These are phyloP conservation scores for Phoxinus dragarum DNA, from an alignment of 2,797 vertebrate species.

Conservation along the genomic window DNA sequence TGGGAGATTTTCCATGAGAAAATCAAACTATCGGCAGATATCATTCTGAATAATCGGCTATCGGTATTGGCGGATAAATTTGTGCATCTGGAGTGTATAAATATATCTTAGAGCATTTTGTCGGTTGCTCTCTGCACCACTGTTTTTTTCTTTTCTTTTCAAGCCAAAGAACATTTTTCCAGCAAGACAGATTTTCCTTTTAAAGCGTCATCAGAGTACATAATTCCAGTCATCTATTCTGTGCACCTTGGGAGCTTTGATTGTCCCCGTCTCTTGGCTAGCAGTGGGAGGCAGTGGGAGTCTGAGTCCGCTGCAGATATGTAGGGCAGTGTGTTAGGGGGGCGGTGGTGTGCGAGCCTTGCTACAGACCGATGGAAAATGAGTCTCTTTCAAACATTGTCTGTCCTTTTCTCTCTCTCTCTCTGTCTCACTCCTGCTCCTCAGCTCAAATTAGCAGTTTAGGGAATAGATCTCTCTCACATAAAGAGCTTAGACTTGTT, in stretches of 20 bases:
- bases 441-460: slow-evolving; percentile 76
- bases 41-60: too few relatives aligned
- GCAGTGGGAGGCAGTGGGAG: slow-evolving; percentile 61
- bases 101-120: background rate
- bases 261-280: slow-evolving; percentile 19
- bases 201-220: background rate
- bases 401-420: slow-evolving; percentile 70
- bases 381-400: slow-evolving; percentile 47
- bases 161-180: background rate
- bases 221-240: slow-evolving; percentile 34
- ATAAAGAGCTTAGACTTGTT: slow-evolving; percentile 53
- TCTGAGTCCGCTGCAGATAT: slow-evolving; percentile 71
- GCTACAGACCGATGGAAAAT: slow-evolving; percentile 17
- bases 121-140: background rate
- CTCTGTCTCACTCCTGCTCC: slow-evolving; percentile 62
- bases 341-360: slow-evolving; percentile 50
- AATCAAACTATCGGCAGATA: too few relatives aligned
- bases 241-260: slow-evolving; percentile 16
- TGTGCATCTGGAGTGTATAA: background rate
- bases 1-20: too few relatives aligned
- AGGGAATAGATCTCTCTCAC: slow-evolving; percentile 77
- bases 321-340: slow-evolving; percentile 78
- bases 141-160: background rate
- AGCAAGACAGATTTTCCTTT: background rate
- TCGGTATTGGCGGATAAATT: too few relatives aligned